These are phyloP conservation scores for Ursus arctos DNA, from an alignment of 2,113 vertebrate genomes.

Conservation along the genomic window DNA sequence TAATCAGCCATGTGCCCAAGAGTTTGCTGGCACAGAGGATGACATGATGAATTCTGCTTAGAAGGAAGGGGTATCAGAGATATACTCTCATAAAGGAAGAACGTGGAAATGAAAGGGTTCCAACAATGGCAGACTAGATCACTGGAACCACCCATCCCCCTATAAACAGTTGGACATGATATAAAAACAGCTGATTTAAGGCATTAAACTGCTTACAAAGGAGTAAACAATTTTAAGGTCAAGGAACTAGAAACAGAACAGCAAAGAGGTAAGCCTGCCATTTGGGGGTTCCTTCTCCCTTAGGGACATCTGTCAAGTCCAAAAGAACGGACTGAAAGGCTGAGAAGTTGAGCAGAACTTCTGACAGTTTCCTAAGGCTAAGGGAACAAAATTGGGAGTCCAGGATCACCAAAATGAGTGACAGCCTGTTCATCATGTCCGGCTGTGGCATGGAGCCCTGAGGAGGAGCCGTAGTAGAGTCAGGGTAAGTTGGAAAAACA, in stretches of 20 bases:
- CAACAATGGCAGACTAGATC: not conserved
- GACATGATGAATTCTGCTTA: not conserved
- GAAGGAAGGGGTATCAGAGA: not conserved
- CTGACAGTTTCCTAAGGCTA: not conserved
- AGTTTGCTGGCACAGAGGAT: not conserved
- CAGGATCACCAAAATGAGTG: not conserved
- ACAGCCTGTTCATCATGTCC: not conserved
- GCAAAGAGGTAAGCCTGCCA: not conserved
- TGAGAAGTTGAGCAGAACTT: not conserved
- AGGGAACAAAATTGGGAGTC: not conserved
- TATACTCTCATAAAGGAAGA: not conserved
- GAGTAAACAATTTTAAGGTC: not conserved
- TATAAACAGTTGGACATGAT: not conserved
- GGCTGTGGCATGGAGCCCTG: not conserved
- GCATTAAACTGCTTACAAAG: not conserved
- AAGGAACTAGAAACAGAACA: not conserved
- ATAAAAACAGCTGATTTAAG: not conserved
- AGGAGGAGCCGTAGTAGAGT: not conserved
- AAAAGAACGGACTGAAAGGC: not conserved
- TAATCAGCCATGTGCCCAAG: not conserved
- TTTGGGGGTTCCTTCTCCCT: not conserved
- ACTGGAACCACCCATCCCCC: not conserved
- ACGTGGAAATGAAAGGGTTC: not conserved
- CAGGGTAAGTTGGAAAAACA: not conserved
- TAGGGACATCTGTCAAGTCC: not conserved